Conservation (phyloP, 2,797 vertebrate species). For the Sebastes melanostomus region DNA sequence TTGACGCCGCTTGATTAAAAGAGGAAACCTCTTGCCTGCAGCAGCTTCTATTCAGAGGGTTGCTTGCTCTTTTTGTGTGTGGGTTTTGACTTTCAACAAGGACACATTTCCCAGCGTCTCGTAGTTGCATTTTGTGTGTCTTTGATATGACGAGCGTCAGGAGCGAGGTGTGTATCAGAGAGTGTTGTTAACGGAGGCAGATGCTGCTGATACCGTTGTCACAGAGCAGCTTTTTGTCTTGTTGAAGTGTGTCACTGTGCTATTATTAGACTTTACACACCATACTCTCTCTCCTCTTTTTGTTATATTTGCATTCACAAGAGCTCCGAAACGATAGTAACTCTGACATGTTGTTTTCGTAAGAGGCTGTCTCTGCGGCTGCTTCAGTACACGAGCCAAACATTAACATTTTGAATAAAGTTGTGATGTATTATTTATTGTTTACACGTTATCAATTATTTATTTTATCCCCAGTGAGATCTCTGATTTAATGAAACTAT, state of each 20-base stretch:
- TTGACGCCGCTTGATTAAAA: slow-evolving; percentile 50
- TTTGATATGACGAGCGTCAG: slow-evolving; percentile 34
- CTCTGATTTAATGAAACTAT: background rate
- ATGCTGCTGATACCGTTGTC: slow-evolving; percentile 30
- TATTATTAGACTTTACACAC: slow-evolving; percentile 38
- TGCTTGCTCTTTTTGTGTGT: slow-evolving; percentile 6
- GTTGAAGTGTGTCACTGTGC: slow-evolving; percentile 23
- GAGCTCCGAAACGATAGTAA: background rate
- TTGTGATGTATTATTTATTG: slow-evolving; percentile 15
- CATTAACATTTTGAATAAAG: background rate
- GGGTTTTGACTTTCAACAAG: slow-evolving; percentile 34
- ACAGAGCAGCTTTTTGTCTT: slow-evolving; percentile 5
- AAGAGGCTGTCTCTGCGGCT: background rate
- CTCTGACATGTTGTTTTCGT: background rate
- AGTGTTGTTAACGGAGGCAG: slow-evolving; percentile 26
- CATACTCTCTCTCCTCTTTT: background rate
- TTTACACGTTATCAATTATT: background rate
- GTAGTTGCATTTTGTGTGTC: slow-evolving; percentile 22
- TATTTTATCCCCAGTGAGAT: background rate
- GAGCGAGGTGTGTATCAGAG: slow-evolving; percentile 26
- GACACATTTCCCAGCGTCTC: slow-evolving; percentile 7
- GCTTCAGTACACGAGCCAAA: background rate
- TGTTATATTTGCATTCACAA: background rate
- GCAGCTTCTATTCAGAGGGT: slow-evolving; percentile 32
- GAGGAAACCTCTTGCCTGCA: slow-evolving; percentile 29